Base-by-base conservation (phyloP, 1,140 invertebrate species). In the Sesamia nonagrioides region DNA sequence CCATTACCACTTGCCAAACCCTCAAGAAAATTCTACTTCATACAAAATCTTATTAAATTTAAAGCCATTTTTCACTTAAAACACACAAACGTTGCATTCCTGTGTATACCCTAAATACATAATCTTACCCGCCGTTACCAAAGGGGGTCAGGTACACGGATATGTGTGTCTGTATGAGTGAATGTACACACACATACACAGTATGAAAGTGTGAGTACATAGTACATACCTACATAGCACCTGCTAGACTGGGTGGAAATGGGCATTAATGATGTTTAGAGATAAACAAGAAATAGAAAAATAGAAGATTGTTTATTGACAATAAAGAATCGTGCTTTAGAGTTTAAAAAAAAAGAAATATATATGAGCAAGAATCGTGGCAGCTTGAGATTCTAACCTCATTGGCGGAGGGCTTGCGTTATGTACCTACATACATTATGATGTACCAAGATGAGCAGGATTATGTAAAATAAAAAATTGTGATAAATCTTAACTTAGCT, bases 31-130 rank as follows among this genome's bases (percentile, higher is more conserved):
- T 17, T 9, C 54, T 3, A 58, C 21, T 37, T 18, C 61, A 66
- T 66, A 66, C 17, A 21, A 66, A 50, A 42, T 37, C 7, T 17
- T 37, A 66, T 42, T 37, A 33, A 37, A 13, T 56, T 27, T 27
- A 27, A n/a, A 7, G 8, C 0, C 60, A 66, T 3, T 0, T 63
- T 75, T 61, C 58, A 35, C 40, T 76, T 50, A 35, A n/a, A 58
- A 54, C 52, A 80, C 18, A 58, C 37, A 68, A 71, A 61, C 50
- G 17, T 3, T 17, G 45, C 80, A 85, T 87, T 86, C 82, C 85
- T 76, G 33, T 68, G 56, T 76, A 72, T 79, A 86, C 78, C 85
- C 87, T 56, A 89, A 85, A 87, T 89, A 89, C 87, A 89, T 89
- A 87, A 82, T 82, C 80, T 80, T 68, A 83, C 77, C 56, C 58